Conservation (phyloP, 2,797 vertebrate species). For the Megalops cyprinoides region DNA sequence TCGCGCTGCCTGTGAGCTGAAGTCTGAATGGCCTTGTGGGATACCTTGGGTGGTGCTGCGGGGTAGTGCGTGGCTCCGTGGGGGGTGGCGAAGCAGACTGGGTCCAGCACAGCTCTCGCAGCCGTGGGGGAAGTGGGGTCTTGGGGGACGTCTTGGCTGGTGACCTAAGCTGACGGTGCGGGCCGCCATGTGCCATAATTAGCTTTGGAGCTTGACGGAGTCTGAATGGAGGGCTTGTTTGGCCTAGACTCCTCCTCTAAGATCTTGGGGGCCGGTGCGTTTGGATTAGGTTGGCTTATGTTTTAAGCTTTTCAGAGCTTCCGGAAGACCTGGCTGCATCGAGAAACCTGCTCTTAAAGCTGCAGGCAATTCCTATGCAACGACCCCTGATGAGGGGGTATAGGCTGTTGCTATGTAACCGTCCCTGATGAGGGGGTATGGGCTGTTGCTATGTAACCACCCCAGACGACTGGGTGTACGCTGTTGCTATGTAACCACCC, state of each 20-base stretch:
- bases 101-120: not conserved
- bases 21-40: not conserved
- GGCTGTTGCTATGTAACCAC: not conserved
- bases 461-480: not conserved
- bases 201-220: not conserved
- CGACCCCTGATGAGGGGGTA: not conserved
- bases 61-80: not conserved
- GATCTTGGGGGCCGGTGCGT: too few relatives aligned
- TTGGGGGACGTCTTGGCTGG: not conserved
- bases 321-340: too few relatives aligned
- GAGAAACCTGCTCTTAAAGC: not conserved
- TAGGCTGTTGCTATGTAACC: constrained; percentile 3
- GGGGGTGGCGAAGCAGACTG: not conserved
- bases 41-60: not conserved
- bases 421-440: not conserved
- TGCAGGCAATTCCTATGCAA: constrained; percentile 1
- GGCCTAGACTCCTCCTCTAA: not conserved
- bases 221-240: not conserved
- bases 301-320: not conserved
- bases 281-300: not conserved
- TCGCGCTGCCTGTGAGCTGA: not conserved
- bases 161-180: not conserved
- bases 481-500: not conserved
- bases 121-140: not conserved
- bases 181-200: not conserved